Base-by-base conservation (phyloP, 2,888 invertebrate genomes). In the Acanthosepion pharaonis region DNA sequence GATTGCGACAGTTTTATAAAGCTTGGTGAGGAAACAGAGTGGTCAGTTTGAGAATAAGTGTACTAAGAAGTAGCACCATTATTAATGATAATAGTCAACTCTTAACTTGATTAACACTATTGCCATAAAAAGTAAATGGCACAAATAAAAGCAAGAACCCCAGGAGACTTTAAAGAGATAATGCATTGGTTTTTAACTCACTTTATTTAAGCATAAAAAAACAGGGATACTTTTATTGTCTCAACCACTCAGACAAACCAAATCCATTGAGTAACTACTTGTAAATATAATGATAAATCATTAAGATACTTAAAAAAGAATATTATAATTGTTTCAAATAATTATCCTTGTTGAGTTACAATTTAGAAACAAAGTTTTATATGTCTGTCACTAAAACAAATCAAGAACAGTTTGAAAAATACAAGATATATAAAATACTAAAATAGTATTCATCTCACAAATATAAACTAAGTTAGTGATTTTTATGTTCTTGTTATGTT, bases 31-130 rank as follows among this genome's bases (percentile, higher is more conserved):
- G 78, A 59, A 59, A 23, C 15, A 18, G 78, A n/a, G 78, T 0
- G n/a, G 78, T 78, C 78, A 78, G 78, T 78, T 78, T 78, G 78
- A n/a, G n/a, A 33, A 33, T n/a, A n/a, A 78, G 78, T 78, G 78
- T 78, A 33, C 15, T 33, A 23, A n/a, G n/a, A 78, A 78, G 78
- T n/a, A 78, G 33, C 33, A n/a, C 78, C 78, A 78, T 78, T 78
- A 78, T 78, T 78, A 33, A 78, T 15, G 78, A 78, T 78, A 33
- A 78, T n/a, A 78, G 78, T 78, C 15, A 78, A 78, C 78, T 78
- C n/a, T n/a, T 78, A 78, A 78, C n/a, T 78, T 78, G 78, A 78
- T n/a, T 78, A 78, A 78, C n/a, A 33, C n/a, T 78, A 15, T 78
- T 78, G 78, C 33, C 78, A 78, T n/a, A 78, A 78, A 78, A 78